A percentile compares a stretch with the other conserved stretches of the same genome.
These are phyloP conservation scores for Spheniscus humboldti DNA, from an alignment of 2,797 vertebrate species.

Conservation along the genomic window DNA sequence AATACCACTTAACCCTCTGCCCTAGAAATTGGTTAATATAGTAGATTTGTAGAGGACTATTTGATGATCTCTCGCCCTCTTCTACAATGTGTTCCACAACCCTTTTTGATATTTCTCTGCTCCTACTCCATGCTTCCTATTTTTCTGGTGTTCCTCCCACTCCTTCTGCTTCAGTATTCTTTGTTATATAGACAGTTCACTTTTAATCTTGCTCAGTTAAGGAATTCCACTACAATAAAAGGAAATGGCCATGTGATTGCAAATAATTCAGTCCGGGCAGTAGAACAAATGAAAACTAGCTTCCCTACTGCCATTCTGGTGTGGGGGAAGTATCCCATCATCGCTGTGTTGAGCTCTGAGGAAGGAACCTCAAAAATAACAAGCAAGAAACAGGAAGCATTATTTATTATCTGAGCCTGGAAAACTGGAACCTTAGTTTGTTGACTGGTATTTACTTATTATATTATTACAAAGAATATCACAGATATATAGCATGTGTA, in stretches of 20 bases:
- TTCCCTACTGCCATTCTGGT: not conserved
- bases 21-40: conserved; percentile 56
- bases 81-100: conserved; percentile 9
- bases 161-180: conserved; percentile 29
- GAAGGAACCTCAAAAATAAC: conserved; percentile 9
- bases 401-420: not conserved
- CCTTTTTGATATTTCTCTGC: conserved; percentile 23
- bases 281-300: not conserved
- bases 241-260: not conserved
- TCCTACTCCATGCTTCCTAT: conserved; percentile 42
- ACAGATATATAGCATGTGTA: not conserved
- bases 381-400: not conserved
- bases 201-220: conserved; percentile 56
- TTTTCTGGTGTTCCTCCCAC: conserved; percentile 30
- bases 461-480: not conserved
- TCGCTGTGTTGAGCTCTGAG: not conserved
- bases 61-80: conserved; percentile 39
- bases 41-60: conserved; percentile 38
- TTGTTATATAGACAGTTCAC: not conserved
- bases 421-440: not conserved
- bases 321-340: not conserved
- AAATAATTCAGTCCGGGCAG: not conserved
- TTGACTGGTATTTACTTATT: not conserved
- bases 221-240: conserved; percentile 4
- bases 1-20: conserved; percentile 55